phyloP scores from a whole-genome alignment of 2,113 vertebrate species.

The Astur gentilis region DNA sequence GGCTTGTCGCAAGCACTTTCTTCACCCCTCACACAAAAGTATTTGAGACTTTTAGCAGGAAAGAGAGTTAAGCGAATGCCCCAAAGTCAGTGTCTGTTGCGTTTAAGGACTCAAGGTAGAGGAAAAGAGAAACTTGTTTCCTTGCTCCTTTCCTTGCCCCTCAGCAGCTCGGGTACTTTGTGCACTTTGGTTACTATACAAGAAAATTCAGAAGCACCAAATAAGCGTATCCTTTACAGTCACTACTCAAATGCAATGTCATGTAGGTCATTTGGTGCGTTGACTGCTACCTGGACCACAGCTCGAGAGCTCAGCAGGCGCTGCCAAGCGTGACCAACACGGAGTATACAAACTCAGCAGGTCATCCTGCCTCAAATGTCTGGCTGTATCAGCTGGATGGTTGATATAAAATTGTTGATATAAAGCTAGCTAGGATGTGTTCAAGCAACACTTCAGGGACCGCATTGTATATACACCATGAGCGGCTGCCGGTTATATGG shows the following conservation, averaged over 20 bases:
- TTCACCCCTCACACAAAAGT: neutral
- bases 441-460: neutral
- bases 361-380: neutral
- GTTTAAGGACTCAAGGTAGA: neutral
- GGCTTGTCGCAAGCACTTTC: neutral
- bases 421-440: neutral
- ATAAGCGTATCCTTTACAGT: neutral
- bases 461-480: fast-evolving
- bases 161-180: neutral
- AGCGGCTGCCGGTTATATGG: neutral
- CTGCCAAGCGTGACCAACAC: neutral
- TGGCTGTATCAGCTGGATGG: neutral
- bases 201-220: neutral
- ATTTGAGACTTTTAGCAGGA: neutral
- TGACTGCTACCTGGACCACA: neutral
- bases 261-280: neutral
- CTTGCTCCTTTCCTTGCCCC: neutral
- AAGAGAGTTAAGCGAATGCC: neutral
- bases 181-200: neutral
- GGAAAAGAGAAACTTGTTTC: neutral
- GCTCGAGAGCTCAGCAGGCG: neutral
- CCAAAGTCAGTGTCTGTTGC: neutral
- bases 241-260: neutral
- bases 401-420: too few species aligned
- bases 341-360: neutral